Evolutionary conservation across 2,113 vertebrate genomes (phyloP).

Genomic region (Herpetotheres cachinnans): DNA sequence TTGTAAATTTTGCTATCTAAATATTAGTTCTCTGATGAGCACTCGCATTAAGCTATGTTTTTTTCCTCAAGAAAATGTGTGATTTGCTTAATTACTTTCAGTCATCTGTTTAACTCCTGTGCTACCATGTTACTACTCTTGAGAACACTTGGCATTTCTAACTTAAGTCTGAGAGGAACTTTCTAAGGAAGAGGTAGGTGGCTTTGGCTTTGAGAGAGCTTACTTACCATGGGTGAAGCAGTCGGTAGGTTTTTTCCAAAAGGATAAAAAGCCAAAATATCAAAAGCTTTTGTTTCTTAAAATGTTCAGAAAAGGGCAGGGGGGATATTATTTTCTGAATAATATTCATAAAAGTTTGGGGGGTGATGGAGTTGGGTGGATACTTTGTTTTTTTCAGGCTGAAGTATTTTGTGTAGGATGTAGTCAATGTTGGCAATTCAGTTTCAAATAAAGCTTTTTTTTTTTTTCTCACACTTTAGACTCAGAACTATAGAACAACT

Average conservation of each 20-base stretch:
- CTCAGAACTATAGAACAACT: not conserved
- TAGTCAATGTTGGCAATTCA: not conserved
- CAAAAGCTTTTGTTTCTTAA: not conserved
- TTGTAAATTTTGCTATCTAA: not conserved
- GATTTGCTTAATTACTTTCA: slow-evolving; percentile 7
- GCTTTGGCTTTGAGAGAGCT: not conserved
- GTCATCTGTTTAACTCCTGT: not conserved
- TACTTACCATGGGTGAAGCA: rapidly evolving
- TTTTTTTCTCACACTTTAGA: not conserved
- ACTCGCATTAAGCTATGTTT: not conserved
- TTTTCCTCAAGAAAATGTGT: not conserved
- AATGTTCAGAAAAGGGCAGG: not conserved
- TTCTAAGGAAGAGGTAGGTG: not conserved
- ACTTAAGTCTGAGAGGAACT: not conserved
- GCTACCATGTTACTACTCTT: not conserved
- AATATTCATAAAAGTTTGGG: not conserved
- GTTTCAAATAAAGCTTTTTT: not conserved
- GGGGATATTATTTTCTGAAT: not conserved
- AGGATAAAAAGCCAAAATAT: not conserved
- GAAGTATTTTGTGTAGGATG: not conserved
- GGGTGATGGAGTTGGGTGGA: not conserved
- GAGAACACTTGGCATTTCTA: not conserved
- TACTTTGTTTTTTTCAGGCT: not conserved
- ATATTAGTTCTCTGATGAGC: slow-evolving; percentile 23
- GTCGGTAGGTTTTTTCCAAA: not conserved